phyloP scores from a whole-genome alignment of 2,113 vertebrate genomes.

The Tachuris rubrigastra region DNA sequence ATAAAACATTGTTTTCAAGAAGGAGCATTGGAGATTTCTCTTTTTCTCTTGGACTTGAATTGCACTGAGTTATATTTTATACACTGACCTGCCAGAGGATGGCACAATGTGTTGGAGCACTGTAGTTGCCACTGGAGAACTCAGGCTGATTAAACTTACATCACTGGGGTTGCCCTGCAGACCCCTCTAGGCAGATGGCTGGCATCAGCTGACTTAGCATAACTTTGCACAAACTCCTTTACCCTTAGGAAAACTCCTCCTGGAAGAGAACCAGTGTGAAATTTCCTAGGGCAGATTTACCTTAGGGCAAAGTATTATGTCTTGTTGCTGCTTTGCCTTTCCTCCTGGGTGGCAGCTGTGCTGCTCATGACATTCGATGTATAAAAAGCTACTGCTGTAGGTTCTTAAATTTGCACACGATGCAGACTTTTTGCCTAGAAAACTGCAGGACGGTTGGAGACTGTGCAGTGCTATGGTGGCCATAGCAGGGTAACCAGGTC shows the following conservation, averaged over 20 bases:
- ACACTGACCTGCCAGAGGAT: background rate
- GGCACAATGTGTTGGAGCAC: background rate
- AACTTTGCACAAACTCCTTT: background rate
- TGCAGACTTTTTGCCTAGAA: background rate
- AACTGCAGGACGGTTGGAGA: background rate
- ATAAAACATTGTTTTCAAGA: background rate
- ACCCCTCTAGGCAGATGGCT: slow-evolving; percentile 43
- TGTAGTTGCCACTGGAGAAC: background rate
- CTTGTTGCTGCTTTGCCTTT: background rate
- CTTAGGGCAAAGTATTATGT: background rate
- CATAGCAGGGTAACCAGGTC: background rate
- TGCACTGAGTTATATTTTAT: background rate
- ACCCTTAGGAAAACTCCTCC: background rate
- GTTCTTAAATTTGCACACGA: background rate
- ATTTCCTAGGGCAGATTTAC: slow-evolving; percentile 28
- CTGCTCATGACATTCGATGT: background rate
- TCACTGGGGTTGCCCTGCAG: background rate
- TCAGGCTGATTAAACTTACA: background rate
- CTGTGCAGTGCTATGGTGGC: background rate
- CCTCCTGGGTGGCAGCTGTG: background rate
- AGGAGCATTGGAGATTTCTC: background rate
- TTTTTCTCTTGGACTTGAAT: background rate
- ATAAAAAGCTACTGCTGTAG: background rate
- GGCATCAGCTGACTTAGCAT: slow-evolving; percentile 9
- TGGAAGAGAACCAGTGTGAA: background rate